A percentile compares a stretch with the other conserved stretches of the same genome.
Evolutionary conservation across 2,113 vertebrate genomes (phyloP).

Genomic region (Campylomormyrus numenius): DNA sequence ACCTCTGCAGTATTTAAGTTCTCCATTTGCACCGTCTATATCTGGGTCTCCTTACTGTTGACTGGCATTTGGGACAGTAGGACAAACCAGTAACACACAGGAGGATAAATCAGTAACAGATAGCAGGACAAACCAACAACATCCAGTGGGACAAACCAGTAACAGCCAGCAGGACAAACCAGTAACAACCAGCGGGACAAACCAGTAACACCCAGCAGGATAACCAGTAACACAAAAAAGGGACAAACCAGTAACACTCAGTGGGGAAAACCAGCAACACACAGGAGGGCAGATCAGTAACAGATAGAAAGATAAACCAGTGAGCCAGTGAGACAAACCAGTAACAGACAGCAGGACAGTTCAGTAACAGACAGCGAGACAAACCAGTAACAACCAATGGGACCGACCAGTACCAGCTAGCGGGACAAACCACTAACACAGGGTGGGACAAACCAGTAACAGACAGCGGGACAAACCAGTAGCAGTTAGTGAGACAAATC

Average conservation of each 20-base stretch:
- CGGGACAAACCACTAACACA: background rate
- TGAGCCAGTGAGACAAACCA: background rate
- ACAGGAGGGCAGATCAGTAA: background rate
- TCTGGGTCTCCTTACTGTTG: background rate
- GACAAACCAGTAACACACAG: background rate
- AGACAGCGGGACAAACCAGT: background rate
- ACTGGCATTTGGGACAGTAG: background rate
- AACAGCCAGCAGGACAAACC: background rate
- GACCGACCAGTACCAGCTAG: background rate
- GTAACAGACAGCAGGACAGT: background rate
- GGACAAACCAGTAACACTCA: background rate
- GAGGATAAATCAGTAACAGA: background rate
- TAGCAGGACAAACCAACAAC: background rate
- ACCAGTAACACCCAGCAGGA: background rate
- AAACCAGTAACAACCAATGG: background rate
- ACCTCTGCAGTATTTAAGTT: background rate
- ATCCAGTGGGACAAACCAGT: background rate
- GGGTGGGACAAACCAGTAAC: background rate
- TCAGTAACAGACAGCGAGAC: background rate
- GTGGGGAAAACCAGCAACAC: background rate
- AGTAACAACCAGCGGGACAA: background rate
- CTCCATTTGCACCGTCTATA: background rate
- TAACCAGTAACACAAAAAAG: background rate
- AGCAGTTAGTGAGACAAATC: background rate
- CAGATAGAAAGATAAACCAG: background rate